Base-by-base conservation (phyloP, 2,797 vertebrate species). In the Tragelaphus oryx region DNA sequence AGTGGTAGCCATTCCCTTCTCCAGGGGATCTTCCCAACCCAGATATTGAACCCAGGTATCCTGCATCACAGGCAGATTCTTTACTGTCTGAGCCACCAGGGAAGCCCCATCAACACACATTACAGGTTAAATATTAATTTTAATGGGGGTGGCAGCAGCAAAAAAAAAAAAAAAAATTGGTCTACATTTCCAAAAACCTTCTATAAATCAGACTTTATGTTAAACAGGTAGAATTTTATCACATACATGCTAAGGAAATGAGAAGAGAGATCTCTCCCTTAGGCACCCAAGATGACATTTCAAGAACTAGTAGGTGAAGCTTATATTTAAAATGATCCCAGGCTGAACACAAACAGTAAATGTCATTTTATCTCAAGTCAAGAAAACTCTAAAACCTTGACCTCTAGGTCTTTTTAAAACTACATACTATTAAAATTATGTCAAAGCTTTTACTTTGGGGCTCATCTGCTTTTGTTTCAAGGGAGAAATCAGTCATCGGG, bases 321-420 rank as follows among this genome's bases (percentile, higher is more conserved):
- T 85, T 76, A 6, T 75, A 79, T 52, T 78, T 83, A 80, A 96
- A 91, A 83, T 82, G 17, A 78, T 91, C 22, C 22, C 33, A 95
- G 50, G 44, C 50, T 54, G 22, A 86, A 89, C 46, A 55, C 6
- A 89, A 95, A 88, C 13, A 82, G 65, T 78, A 88, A 79, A 65
- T 79, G 22, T 71, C 76, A 91, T 24, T 92, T 80, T 86, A 68
- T 85, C 90, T 89, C 5, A 81, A 75, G 48, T 82, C 48, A 89
- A 86, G 10, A 57, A 95, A 94, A 93, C 11, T 30, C 5, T 16
- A 84, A 83, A 87, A 55, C 1, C 80, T 84, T 89, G 10, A 91
- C 33, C 55, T 76, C 62, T 20, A 74, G 3, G 16, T 85, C 48
- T 71, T 94, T 79, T 65, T 44, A 95, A 68, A 68, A 79, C n/a